These are phyloP conservation scores for Stigmatopora nigra DNA, from an alignment of 2,113 vertebrate genomes.

Conservation along the genomic window DNA sequence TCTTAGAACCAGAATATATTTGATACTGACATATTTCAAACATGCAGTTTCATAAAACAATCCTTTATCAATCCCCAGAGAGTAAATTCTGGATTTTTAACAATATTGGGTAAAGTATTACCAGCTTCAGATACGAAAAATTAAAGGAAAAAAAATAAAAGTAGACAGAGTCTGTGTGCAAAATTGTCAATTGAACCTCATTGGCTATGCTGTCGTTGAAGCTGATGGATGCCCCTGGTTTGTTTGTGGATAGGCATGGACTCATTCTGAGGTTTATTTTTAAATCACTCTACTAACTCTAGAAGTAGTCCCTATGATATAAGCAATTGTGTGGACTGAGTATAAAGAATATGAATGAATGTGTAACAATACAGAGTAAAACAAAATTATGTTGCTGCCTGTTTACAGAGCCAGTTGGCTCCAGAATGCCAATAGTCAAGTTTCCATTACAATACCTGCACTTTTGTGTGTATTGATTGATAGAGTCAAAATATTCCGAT, in stretches of 20 bases:
- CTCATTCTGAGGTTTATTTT: neutral
- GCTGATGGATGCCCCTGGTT: slow-evolving; percentile 45
- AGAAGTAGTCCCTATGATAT: neutral
- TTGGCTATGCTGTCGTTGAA: slow-evolving; percentile 27
- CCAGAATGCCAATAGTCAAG: neutral
- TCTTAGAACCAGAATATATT: neutral
- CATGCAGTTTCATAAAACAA: neutral
- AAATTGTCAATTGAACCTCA: slow-evolving; percentile 29
- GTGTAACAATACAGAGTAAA: neutral
- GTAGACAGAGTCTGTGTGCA: slow-evolving; percentile 19
- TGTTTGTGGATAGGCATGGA: slow-evolving; percentile 35
- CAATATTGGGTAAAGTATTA: neutral
- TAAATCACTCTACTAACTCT: neutral
- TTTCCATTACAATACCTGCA: slow-evolving; percentile 12
- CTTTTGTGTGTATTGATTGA: slow-evolving; percentile 30
- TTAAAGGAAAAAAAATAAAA: neutral
- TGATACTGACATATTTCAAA: neutral
- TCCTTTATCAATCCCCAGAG: neutral
- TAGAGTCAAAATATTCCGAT: slow-evolving; percentile 19
- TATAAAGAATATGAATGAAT: neutral
- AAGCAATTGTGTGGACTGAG: neutral
- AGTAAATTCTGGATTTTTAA: neutral
- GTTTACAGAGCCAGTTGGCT: neutral
- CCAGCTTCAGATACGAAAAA: neutral
- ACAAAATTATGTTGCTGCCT: neutral